Conservation (phyloP, 2,797 vertebrate species). For the Pangasius sanitwongsei region DNA sequence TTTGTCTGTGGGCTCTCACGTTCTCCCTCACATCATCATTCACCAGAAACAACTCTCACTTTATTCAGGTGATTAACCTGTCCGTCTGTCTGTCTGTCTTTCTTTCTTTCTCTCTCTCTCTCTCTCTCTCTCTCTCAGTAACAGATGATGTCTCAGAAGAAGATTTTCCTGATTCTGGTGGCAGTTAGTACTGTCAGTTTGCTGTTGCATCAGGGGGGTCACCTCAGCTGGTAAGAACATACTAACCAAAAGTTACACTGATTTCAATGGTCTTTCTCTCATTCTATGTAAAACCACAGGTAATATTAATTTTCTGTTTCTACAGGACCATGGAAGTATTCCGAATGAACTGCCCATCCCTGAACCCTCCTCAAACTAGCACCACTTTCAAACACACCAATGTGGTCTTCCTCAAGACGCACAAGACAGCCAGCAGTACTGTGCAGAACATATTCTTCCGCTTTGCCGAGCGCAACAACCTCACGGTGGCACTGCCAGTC, state of each 20-base stretch:
- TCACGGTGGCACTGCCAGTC: constrained; percentile 83
- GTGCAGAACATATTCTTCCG: constrained; percentile 89
- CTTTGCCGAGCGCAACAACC: constrained; percentile 83
- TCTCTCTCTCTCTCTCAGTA: constrained; percentile 48
- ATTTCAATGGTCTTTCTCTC: background rate
- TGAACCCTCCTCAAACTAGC: constrained; percentile 30
- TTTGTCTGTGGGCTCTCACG: background rate
- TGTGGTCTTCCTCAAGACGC: constrained; percentile 87
- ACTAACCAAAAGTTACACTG: background rate
- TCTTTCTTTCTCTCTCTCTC: constrained; percentile 45
- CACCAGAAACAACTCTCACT: background rate
- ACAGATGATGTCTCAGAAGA: constrained; percentile 78
- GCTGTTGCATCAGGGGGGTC: constrained; percentile 80
- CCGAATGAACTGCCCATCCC: constrained; percentile 68
- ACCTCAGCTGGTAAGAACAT: constrained; percentile 80
- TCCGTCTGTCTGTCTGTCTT: background rate
- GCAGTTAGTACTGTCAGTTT: constrained; percentile 80
- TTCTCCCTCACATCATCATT: background rate
- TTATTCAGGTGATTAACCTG: constrained; percentile 6
- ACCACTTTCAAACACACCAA: constrained; percentile 76
- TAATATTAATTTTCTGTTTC: constrained; percentile 2
- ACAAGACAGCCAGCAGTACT: constrained; percentile 87
- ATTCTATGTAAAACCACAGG: background rate
- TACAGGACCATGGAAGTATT: constrained; percentile 77
- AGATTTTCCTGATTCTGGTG: constrained; percentile 78